Conservation (phyloP, 2,888 invertebrate genomes). For the Ochropacha duplaris region DNA sequence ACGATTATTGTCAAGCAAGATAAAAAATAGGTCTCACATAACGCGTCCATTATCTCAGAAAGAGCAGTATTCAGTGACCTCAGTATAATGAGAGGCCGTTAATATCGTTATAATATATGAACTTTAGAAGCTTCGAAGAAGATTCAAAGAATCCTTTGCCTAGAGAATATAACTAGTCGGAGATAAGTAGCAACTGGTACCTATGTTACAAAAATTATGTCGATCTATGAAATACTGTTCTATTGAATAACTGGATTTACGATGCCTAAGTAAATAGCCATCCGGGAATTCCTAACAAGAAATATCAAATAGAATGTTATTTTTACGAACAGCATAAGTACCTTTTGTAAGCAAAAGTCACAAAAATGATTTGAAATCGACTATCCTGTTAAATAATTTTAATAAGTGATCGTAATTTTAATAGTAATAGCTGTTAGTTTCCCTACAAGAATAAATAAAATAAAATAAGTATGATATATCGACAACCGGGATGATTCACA, state of each 20-base stretch:
- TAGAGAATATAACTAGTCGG: background rate
- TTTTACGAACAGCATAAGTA: background rate
- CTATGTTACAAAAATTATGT: background rate
- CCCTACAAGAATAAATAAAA: too few relatives aligned
- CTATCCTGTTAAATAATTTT: background rate
- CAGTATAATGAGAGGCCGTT: conserved; percentile 15
- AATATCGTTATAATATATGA: background rate
- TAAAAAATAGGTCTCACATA: conserved; percentile 23
- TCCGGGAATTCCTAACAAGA: too few relatives aligned
- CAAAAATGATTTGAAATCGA: background rate
- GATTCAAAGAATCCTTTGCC: conserved; percentile 6
- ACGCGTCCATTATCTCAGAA: conserved; percentile 20
- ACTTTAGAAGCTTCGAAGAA: background rate
- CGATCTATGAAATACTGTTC: background rate
- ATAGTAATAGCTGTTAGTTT: too few relatives aligned
- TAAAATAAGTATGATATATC: too few relatives aligned
- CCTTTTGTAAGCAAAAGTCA: too few relatives aligned
- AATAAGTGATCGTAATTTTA: background rate
- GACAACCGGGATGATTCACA: background rate
- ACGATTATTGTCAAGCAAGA: conserved; percentile 20
- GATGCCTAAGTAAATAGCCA: background rate
- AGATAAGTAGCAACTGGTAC: background rate
- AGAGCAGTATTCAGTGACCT: conserved; percentile 18
- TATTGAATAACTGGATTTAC: background rate
- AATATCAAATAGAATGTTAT: background rate